Evolutionary conservation across 2,888 invertebrate species (phyloP).

Genomic region (Trachelus troglodyta): DNA sequence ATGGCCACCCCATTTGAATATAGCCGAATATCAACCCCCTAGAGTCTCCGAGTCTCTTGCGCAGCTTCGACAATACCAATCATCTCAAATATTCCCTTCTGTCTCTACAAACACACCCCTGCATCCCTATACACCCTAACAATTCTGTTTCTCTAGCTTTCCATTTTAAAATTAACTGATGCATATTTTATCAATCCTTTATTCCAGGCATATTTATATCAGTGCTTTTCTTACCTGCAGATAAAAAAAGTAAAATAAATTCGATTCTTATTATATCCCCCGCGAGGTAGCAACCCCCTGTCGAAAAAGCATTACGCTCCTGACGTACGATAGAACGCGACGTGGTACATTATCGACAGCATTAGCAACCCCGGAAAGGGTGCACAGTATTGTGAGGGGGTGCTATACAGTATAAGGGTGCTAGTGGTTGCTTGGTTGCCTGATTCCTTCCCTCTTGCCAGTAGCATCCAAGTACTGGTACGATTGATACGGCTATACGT

Average conservation of each 20-base stretch:
- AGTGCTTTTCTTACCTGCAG: not conserved
- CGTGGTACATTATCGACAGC: conserved; percentile 34
- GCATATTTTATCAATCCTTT: not conserved
- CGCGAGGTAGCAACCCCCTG: not conserved
- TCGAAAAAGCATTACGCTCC: conserved; percentile 18
- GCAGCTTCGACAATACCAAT: conserved; percentile 20
- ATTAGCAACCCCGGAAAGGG: conserved; percentile 33
- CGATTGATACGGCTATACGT: conserved; percentile 23
- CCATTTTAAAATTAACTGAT: not conserved
- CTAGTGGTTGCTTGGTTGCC: conserved; percentile 18
- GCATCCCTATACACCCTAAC: conserved; percentile 26
- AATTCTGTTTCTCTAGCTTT: not conserved
- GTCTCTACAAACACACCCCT: conserved; percentile 36
- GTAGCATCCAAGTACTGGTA: conserved; percentile 15
- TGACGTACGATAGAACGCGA: conserved; percentile 11
- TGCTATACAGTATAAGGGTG: conserved; percentile 6
- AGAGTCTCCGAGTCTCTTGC: conserved; percentile 29
- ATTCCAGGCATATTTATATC: not conserved
- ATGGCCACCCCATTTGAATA: conserved; percentile 65
- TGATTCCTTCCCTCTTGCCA: not conserved
- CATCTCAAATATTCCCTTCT: conserved; percentile 20
- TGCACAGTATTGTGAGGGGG: conserved; percentile 19
- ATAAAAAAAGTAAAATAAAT: not conserved
- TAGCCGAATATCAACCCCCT: conserved; percentile 51
- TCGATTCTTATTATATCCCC: not conserved